A percentile compares a stretch with the other conserved stretches of the same genome.
Evolutionary conservation across 2,797 vertebrate genomes (phyloP).

Genomic region (Poeciliopsis turneri): DNA sequence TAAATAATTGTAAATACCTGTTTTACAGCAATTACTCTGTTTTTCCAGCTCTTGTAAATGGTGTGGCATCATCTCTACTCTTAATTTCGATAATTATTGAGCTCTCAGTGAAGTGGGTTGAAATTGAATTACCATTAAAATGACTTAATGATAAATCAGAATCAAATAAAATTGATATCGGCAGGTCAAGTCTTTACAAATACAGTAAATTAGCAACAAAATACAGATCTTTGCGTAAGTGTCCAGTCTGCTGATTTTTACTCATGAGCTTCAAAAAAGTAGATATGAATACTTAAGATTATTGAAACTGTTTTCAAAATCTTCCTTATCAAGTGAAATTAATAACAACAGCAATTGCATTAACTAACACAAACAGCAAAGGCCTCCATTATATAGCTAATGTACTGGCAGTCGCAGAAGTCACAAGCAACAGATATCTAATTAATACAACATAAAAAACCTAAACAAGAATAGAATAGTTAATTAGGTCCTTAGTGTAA

Average conservation of each 20-base stretch:
- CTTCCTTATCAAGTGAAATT: background rate
- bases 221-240: background rate
- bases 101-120: background rate
- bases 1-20: background rate
- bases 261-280: conserved; percentile 17
- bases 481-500: conserved; percentile 51
- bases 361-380: background rate
- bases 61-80: background rate
- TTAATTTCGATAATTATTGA: background rate
- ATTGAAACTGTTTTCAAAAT: background rate
- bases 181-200: background rate
- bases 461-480: conserved; percentile 18
- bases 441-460: conserved; percentile 31
- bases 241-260: background rate
- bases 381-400: background rate
- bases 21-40: background rate
- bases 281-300: conserved; percentile 10
- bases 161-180: background rate
- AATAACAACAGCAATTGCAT: background rate
- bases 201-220: background rate
- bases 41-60: background rate
- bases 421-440: background rate
- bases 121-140: background rate
- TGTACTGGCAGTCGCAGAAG: background rate
- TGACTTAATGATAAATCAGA: background rate